A percentile compares a stretch with the other conserved stretches of the same genome.
These are phyloP conservation scores for Oscheius sp. DNA, from an alignment of 2,888 invertebrate genomes.

Conservation along the genomic window DNA sequence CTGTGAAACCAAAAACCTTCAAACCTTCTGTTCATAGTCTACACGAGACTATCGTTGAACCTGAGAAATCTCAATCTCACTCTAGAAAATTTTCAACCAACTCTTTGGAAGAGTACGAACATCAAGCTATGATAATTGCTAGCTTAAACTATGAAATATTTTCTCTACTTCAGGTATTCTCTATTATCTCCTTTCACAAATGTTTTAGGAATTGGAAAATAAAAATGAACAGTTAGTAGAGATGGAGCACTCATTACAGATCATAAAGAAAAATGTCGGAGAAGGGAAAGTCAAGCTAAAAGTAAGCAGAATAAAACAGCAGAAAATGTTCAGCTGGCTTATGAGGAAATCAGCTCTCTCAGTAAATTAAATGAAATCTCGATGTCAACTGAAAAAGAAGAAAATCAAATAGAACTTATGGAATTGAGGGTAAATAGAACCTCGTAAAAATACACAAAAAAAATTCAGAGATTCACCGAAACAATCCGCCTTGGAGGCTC, in stretches of 20 bases:
- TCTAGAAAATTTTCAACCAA: background rate
- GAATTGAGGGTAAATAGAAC: constrained; percentile 14
- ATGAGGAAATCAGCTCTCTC: constrained; percentile 37
- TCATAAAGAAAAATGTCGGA: constrained; percentile 34
- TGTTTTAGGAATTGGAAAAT: constrained; percentile 49
- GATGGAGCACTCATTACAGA: constrained; percentile 37
- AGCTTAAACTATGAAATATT: constrained; percentile 57
- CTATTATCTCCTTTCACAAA: too few species aligned
- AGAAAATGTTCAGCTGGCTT: constrained; percentile 36
- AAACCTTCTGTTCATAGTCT: too few species aligned
- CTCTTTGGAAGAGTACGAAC: constrained; percentile 37
- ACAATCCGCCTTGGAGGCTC: constrained; percentile 50
- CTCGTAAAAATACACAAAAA: background rate
- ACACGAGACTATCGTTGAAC: too few species aligned
- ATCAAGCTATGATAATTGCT: constrained; percentile 54
- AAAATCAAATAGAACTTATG: constrained; percentile 29
- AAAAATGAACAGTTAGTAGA: constrained; percentile 48
- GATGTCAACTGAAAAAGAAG: constrained; percentile 35
- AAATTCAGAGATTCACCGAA: constrained; percentile 52
- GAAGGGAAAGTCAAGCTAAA: constrained; percentile 41
- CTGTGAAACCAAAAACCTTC: too few species aligned
- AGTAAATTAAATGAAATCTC: constrained; percentile 39
- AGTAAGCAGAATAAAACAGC: constrained; percentile 14
- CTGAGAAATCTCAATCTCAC: too few species aligned
- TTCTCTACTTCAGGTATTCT: constrained; percentile 46